Evolutionary conservation across 2,797 vertebrate species (phyloP).

Genomic region (Centropyge bicolor): DNA sequence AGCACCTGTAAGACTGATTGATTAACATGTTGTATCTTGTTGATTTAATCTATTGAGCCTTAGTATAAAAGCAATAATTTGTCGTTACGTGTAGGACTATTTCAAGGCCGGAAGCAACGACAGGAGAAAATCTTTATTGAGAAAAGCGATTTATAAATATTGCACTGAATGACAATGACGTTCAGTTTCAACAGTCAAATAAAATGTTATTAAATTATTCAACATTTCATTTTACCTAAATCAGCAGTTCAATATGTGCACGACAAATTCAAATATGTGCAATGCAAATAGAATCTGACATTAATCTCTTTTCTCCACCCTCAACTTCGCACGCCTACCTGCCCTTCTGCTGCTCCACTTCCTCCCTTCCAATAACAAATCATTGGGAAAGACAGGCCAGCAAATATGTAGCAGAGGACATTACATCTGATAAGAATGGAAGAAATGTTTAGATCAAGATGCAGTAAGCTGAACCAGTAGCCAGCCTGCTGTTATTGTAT

Average conservation of each 20-base stretch:
- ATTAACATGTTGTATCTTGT: neutral
- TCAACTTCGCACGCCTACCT: constrained; percentile 5
- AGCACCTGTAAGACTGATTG: neutral
- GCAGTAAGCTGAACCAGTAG: constrained; percentile 16
- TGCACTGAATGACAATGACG: constrained; percentile 41
- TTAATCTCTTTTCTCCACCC: constrained; percentile 16
- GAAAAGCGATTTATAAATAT: constrained; percentile 48
- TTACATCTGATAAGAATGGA: constrained; percentile 47
- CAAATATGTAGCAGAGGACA: constrained; percentile 39
- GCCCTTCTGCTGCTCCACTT: constrained; percentile 9
- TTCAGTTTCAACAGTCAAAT: constrained; percentile 43
- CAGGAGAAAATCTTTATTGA: neutral
- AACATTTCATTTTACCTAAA: constrained; percentile 44
- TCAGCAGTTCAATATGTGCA: constrained; percentile 21
- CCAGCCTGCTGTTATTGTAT: constrained; percentile 37
- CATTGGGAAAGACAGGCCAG: constrained; percentile 27
- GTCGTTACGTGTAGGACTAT: neutral
- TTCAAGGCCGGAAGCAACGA: neutral
- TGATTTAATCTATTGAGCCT: neutral
- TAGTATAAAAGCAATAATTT: neutral
- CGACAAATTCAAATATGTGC: constrained; percentile 25
- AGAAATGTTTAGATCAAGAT: constrained; percentile 26
- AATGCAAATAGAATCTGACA: constrained; percentile 42
- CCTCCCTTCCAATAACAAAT: constrained; percentile 37
- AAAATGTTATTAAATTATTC: constrained; percentile 41